Evolutionary conservation across 2,113 vertebrate genomes (phyloP).

Genomic region (Platysteira castanea): DNA sequence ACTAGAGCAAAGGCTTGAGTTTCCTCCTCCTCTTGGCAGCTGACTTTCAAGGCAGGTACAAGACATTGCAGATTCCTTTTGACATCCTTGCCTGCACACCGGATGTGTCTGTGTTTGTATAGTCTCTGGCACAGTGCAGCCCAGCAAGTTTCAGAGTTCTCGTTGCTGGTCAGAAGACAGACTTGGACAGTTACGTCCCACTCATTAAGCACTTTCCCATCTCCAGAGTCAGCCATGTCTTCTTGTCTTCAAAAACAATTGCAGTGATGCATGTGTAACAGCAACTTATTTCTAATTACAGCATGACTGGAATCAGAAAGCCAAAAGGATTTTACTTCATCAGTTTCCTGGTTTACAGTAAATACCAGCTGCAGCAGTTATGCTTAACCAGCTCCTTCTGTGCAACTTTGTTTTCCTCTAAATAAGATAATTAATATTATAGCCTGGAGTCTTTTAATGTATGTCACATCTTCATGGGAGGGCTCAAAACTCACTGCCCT

Average conservation of each 20-base stretch:
- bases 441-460: neutral
- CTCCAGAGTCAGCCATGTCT: neutral
- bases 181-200: neutral
- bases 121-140: neutral
- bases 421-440: neutral
- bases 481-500: neutral
- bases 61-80: neutral
- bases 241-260: neutral
- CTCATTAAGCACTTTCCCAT: neutral
- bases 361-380: neutral
- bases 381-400: neutral
- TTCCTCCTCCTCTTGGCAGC: neutral
- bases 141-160: neutral
- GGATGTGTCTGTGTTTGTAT: neutral
- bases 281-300: neutral
- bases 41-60: neutral
- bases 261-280: neutral
- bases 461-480: neutral
- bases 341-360: neutral
- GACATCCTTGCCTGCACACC: neutral
- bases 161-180: neutral
- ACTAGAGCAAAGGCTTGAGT: neutral
- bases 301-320: neutral
- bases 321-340: neutral
- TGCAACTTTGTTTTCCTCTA: neutral